These are phyloP conservation scores for Chrysolina haemoptera DNA, from an alignment of 2,888 invertebrate species.

Conservation along the genomic window DNA sequence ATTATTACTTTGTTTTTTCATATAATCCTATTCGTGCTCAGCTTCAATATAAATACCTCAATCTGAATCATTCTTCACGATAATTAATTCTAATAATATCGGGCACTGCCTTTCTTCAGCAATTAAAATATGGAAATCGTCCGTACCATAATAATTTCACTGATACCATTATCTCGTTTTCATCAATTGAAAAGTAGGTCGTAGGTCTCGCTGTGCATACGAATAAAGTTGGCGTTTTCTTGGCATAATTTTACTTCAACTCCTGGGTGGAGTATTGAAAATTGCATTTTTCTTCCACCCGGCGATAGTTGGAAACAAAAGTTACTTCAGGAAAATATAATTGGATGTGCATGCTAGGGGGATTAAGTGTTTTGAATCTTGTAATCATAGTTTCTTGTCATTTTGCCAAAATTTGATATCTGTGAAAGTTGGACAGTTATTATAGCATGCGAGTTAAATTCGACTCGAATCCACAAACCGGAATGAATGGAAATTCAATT, in stretches of 20 bases:
- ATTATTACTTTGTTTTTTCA: too few species aligned
- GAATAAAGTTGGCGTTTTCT: neutral
- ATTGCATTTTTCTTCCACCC: neutral
- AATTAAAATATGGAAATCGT: neutral
- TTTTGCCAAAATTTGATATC: too few species aligned
- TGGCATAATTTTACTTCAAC: neutral
- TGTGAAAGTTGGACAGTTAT: too few species aligned
- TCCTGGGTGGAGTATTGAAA: neutral
- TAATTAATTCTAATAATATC: neutral
- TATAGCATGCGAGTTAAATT: too few species aligned
- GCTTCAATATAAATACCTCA: too few species aligned
- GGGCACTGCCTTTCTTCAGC: neutral
- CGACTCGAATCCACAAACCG: too few species aligned
- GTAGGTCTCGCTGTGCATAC: neutral
- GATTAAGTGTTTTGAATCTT: too few species aligned
- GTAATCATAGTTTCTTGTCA: too few species aligned
- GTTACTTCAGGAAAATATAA: too few species aligned
- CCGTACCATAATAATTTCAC: neutral
- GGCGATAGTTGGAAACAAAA: neutral
- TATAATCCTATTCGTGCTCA: too few species aligned
- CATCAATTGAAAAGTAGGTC: neutral
- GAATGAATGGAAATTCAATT: too few species aligned
- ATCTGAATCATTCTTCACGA: neutral
- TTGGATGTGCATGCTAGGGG: too few species aligned
- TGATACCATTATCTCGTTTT: neutral